Conservation (phyloP, 2,113 vertebrate species). For the Vicugna pacos region DNA sequence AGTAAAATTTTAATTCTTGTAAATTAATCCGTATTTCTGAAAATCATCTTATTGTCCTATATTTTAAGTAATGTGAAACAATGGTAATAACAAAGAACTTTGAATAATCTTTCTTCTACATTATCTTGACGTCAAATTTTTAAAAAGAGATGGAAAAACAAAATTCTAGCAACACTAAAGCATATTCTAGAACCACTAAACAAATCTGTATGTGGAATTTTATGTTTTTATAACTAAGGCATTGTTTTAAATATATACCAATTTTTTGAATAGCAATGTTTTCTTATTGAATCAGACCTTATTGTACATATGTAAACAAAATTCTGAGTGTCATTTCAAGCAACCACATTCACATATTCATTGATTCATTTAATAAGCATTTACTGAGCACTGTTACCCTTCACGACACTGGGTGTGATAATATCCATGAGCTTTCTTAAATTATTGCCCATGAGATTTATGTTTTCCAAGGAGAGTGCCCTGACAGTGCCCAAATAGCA, state of each 20-base stretch:
- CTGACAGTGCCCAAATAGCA: neutral
- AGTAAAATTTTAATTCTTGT: slow-evolving; percentile 10
- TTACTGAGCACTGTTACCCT: neutral
- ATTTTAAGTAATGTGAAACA: neutral
- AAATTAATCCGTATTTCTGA: slow-evolving; percentile 9
- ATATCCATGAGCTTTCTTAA: neutral
- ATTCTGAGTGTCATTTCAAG: neutral
- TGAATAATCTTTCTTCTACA: neutral
- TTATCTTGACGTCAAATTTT: neutral
- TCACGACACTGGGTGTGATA: neutral
- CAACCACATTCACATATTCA: neutral
- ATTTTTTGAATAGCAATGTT: neutral
- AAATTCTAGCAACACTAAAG: neutral
- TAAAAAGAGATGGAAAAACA: neutral
- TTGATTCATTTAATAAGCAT: slow-evolving; percentile 18
- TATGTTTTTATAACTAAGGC: neutral
- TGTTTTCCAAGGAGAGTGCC: neutral
- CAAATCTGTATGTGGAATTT: neutral
- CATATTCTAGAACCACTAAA: neutral
- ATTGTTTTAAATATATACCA: neutral
- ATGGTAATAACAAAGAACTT: neutral
- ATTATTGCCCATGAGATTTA: neutral
- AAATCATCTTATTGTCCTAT: neutral
- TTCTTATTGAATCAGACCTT: slow-evolving; percentile 30
- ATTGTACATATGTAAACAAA: slow-evolving; percentile 37